Evolutionary conservation across 2,113 vertebrate species (phyloP).

Genomic region (Coptodon bakossiorum): DNA sequence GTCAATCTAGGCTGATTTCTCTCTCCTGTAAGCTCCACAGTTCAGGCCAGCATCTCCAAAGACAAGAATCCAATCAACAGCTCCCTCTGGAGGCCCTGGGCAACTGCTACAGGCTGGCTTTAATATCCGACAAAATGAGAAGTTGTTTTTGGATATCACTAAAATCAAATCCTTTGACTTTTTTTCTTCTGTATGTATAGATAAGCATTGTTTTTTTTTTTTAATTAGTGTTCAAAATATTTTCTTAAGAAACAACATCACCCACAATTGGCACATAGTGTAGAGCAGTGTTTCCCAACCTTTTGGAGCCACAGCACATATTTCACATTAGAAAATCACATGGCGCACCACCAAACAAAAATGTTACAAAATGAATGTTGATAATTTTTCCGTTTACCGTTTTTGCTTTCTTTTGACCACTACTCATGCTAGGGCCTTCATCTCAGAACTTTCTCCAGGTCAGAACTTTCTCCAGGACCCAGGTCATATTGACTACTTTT

Average conservation of each 20-base stretch:
- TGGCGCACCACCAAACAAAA: not conserved
- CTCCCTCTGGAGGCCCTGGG: slow-evolving; percentile 64
- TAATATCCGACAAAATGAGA: not conserved
- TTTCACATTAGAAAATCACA: not conserved
- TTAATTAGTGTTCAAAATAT: not conserved
- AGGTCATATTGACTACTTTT: not conserved
- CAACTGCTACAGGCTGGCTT: slow-evolving; percentile 10
- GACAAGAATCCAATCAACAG: slow-evolving; percentile 38
- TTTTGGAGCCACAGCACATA: not conserved
- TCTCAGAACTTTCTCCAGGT: not conserved
- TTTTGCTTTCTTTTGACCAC: not conserved
- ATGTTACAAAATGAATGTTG: not conserved
- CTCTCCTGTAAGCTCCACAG: slow-evolving; percentile 14
- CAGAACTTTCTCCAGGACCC: not conserved
- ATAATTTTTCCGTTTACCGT: not conserved
- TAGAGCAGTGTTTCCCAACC: not conserved
- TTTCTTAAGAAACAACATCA: not conserved
- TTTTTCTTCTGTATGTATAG: not conserved
- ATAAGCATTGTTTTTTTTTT: not conserved
- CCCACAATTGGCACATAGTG: not conserved
- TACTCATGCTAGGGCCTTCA: not conserved
- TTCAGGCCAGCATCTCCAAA: slow-evolving; percentile 18
- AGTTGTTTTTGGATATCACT: not conserved
- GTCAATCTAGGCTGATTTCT: not conserved
- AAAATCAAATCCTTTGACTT: not conserved